phyloP scores from a whole-genome alignment of 2,888 invertebrate genomes.

The Metallyticus violacea region DNA sequence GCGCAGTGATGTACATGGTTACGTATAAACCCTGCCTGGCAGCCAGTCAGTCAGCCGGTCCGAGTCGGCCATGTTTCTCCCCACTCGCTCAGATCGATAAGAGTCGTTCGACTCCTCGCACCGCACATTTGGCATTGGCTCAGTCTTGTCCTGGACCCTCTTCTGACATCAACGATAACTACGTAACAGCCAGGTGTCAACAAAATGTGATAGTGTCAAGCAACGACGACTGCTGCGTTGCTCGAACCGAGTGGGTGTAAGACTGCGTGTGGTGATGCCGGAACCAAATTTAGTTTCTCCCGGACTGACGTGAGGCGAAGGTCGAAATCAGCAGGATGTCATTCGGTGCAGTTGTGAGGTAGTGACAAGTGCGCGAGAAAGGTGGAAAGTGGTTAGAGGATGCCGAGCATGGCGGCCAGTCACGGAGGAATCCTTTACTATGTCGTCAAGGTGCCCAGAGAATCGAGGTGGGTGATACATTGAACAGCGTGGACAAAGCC shows the following conservation, averaged over 20 bases:
- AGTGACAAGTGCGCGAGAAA: not conserved
- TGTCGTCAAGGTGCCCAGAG: constrained; percentile 63
- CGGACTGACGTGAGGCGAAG: not conserved
- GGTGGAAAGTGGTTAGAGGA: constrained; percentile 26
- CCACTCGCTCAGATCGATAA: not conserved
- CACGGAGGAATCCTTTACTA: constrained; percentile 70
- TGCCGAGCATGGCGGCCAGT: constrained; percentile 53
- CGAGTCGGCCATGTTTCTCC: too few relatives aligned
- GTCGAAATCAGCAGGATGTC: not conserved
- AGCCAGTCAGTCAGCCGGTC: not conserved
- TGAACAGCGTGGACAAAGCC: too few relatives aligned
- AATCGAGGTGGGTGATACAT: constrained; percentile 34
- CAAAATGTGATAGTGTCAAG: not conserved
- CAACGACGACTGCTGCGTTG: too few relatives aligned
- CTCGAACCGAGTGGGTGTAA: not conserved
- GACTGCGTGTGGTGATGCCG: not conserved
- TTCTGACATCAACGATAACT: not conserved
- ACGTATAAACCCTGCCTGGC: too few relatives aligned
- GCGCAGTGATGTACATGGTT: too few relatives aligned
- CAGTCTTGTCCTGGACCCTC: not conserved
- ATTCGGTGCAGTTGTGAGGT: not conserved
- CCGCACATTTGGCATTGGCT: too few relatives aligned
- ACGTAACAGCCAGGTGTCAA: not conserved
- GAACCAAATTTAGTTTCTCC: not conserved
- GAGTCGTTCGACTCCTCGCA: not conserved